These are phyloP conservation scores for Carcharodon carcharias DNA, from an alignment of 2,797 vertebrate genomes.

Conservation along the genomic window DNA sequence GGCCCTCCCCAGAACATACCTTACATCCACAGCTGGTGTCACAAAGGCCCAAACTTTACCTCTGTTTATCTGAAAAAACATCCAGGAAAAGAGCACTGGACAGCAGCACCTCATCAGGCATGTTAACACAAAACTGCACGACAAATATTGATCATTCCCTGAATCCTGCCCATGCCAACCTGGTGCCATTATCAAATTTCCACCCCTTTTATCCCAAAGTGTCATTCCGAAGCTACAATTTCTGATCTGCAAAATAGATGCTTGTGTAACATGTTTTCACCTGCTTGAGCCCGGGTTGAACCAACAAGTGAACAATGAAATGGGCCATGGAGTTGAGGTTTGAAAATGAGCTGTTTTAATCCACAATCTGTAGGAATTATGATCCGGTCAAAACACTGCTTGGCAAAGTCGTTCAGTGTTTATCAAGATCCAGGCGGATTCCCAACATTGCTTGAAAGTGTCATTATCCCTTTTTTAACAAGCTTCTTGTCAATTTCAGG, in stretches of 20 bases:
- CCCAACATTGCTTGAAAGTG: not conserved
- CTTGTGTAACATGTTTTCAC: not conserved
- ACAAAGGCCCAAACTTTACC: not conserved
- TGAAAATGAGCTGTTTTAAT: not conserved
- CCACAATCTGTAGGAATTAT: not conserved
- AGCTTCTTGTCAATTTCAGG: not conserved
- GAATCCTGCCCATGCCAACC: not conserved
- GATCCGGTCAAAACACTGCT: not conserved
- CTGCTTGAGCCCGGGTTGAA: not conserved
- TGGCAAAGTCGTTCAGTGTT: not conserved
- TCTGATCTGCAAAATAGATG: not conserved
- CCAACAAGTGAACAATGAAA: not conserved
- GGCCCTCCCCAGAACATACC: not conserved
- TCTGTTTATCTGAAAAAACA: not conserved
- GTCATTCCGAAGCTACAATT: not conserved
- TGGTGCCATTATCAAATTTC: not conserved
- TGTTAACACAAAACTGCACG: not conserved
- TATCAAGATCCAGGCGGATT: not conserved
- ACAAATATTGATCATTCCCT: not conserved
- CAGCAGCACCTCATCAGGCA: no score
- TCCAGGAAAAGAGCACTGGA: not conserved
- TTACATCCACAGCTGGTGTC: not conserved
- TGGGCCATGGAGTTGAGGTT: not conserved
- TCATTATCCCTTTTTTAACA: slow-evolving; percentile 2
- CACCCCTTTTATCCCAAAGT: not conserved